These are phyloP conservation scores for Gymnobelideus leadbeateri DNA, from an alignment of 2,113 vertebrate species.

Conservation along the genomic window DNA sequence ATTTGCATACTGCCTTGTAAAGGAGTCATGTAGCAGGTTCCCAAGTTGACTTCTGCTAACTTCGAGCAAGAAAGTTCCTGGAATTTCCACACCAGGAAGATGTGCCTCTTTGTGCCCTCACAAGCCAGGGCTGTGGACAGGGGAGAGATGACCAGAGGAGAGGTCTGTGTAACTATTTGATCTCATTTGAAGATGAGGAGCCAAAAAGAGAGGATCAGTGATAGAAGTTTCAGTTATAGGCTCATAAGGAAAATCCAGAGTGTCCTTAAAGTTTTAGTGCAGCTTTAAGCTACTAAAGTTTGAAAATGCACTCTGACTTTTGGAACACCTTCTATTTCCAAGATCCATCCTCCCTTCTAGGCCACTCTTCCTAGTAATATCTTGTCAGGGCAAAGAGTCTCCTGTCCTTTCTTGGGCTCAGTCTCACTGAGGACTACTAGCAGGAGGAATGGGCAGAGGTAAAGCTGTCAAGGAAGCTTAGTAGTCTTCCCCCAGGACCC, in stretches of 20 bases:
- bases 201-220: conserved; percentile 38
- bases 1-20: neutral
- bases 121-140: neutral
- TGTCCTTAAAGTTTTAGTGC: neutral
- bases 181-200: neutral
- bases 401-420: neutral
- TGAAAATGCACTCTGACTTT: neutral
- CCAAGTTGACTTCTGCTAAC: conserved; percentile 59
- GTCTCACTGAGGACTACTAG: neutral
- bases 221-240: conserved; percentile 10
- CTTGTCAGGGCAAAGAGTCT: neutral
- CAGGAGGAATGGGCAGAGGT: neutral
- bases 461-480: neutral
- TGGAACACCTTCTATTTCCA: neutral
- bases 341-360: neutral
- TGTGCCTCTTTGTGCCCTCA: conserved; percentile 48
- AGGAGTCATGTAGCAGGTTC: conserved; percentile 41
- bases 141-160: conserved; percentile 11
- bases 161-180: conserved; percentile 41
- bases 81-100: conserved; percentile 42
- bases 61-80: conserved; percentile 38
- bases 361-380: neutral
- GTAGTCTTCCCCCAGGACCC: too few relatives aligned
- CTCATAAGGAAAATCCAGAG: conserved; percentile 5
- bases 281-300: neutral